Evolutionary conservation across 2,113 vertebrate genomes (phyloP), one percentile per base, ranked within the genome.

Genomic region (Colaptes auratus): DNA sequence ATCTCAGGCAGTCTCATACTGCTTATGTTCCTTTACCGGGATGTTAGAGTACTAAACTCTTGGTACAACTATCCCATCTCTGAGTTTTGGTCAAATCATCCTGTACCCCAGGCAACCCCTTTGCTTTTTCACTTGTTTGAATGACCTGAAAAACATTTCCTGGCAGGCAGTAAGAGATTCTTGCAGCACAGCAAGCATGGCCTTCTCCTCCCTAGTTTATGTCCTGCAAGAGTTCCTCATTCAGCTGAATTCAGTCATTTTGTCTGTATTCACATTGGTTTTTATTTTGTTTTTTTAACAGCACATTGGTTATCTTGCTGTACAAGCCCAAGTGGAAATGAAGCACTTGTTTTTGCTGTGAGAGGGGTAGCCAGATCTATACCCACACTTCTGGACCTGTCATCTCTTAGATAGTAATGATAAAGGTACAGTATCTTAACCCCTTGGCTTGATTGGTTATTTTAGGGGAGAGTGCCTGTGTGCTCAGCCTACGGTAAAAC

Each of bases 381-480:
- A 82, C 75, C 60, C 75, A 59, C 82, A 14, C 48, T 0, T 73
- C 89, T 83, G 95, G 84, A 87, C 64, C 71, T 80, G 91, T 89
- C 84, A 24, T 85, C 60, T 52, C 82, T 48, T 95, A 93, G 75
- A 31, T 61, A 60, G 4, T 52, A n/a, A 93, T 96, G 94, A 46
- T 91, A 64, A 95, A 96, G 96, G 92, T 97, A 95, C 23, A 5
- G 82, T 94, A 52, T 53, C 53, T 64, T 48, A 5, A 10, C 42
- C 79, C 31, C 27, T 7, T 33, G 70, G 15, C 69, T 82, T 10
- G 0, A 16, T 39, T 60, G 58, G 1, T 25, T 69, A 36, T 65
- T 84, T n/a, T 56, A 86, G 48, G 15, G 25, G 7, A 27, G 20
- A 25, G 46, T n/a, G 42, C 35, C 5, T 1, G 14, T 70, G 73